Evolutionary conservation across 1,140 invertebrate genomes (phyloP).

Genomic region (Formica selysi): DNA sequence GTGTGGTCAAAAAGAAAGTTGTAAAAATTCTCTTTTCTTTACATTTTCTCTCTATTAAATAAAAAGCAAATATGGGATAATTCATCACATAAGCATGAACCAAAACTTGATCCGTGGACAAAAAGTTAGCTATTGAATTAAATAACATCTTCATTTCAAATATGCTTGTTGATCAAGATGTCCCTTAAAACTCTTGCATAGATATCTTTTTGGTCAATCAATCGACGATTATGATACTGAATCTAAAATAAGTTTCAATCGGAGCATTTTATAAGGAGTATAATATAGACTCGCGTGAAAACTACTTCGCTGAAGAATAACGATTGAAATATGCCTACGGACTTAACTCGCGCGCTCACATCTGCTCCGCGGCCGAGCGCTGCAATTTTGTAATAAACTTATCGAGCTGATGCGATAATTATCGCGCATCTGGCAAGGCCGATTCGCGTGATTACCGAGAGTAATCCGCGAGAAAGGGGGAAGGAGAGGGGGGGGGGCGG

Average conservation of each 20-base stretch:
- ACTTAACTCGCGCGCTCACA: slow-evolving; percentile 36
- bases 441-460: slow-evolving; percentile 62
- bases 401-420: slow-evolving; percentile 67
- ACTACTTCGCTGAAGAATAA: not conserved
- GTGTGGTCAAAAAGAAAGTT: not conserved
- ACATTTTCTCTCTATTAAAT: not conserved
- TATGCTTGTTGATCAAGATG: not conserved
- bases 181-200: too few species aligned
- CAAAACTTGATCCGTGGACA: not conserved
- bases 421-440: slow-evolving; percentile 67
- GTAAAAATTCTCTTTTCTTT: not conserved
- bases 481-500: slow-evolving; percentile 23
- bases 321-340: slow-evolving; percentile 43
- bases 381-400: slow-evolving; percentile 72
- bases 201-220: too few species aligned
- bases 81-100: not conserved
- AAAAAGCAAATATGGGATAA: not conserved
- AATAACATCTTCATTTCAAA: not conserved
- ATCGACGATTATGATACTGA: slow-evolving; percentile 9
- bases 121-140: not conserved
- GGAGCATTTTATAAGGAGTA: not conserved
- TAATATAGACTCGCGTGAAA: not conserved
- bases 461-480: slow-evolving; percentile 33
- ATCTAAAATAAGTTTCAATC: not conserved
- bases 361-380: slow-evolving; percentile 19